Percentiles rank a stretch among this genome's conserved stretches.
These are phyloP conservation scores for Nerophis lumbriciformis DNA, from an alignment of 2,113 vertebrate genomes.

Conservation along the genomic window DNA sequence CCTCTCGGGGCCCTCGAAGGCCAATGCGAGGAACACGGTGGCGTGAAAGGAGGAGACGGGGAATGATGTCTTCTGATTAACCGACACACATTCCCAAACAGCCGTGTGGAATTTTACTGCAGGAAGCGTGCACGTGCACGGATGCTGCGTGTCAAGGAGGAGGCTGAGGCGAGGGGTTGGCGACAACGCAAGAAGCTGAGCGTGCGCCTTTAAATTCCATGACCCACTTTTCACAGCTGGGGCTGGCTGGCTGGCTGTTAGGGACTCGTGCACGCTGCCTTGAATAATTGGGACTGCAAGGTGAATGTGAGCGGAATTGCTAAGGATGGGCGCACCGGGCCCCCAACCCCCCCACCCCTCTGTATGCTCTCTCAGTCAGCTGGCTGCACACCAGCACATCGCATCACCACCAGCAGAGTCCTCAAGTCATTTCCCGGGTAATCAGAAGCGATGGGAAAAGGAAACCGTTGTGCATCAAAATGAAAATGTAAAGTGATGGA, in stretches of 20 bases:
- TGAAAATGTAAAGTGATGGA: not conserved
- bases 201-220: conserved; percentile 71
- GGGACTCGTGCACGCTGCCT: conserved; percentile 52
- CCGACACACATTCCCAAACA: conserved; percentile 35
- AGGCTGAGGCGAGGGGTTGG: conserved; percentile 2
- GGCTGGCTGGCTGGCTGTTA: conserved; percentile 24
- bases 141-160: conserved; percentile 7
- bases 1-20: conserved; percentile 1
- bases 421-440: conserved; percentile 5
- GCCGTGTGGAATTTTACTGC: conserved; percentile 39
- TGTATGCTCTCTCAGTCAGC: conserved; percentile 28
- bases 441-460: conserved; percentile 9
- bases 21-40: not conserved
- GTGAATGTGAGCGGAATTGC: conserved; percentile 69
- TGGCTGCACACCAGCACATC: conserved; percentile 38
- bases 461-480: conserved; percentile 3
- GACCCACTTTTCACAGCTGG: conserved; percentile 72
- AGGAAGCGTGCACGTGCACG: conserved; percentile 17
- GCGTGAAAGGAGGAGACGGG: not conserved
- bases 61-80: conserved; percentile 34
- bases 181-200: conserved; percentile 23
- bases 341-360: conserved; percentile 1
- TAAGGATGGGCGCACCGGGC: conserved; percentile 39
- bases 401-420: conserved; percentile 40
- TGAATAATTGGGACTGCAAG: conserved; percentile 69